Evolutionary conservation across 2,113 vertebrate genomes (phyloP), one percentile per base, ranked within the genome.

Genomic region (Equus przewalskii): DNA sequence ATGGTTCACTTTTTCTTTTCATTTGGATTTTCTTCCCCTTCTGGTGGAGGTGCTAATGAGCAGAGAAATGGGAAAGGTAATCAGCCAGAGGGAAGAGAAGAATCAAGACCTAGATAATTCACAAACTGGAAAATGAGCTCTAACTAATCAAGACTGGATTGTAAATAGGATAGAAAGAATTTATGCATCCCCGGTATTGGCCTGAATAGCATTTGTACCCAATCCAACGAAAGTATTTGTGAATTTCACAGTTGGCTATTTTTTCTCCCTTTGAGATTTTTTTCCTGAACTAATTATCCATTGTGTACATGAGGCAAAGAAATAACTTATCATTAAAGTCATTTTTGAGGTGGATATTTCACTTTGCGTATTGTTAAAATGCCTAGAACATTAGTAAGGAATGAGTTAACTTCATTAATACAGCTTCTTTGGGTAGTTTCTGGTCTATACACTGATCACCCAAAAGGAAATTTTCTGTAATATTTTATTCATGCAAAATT

Each of bases 71-170:
- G 79, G 65, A 92, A 91, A 81, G 86, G 79, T 81, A 97, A 96
- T 97, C 90, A 98, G 91, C 97, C 94, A 92, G 94, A 88, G 96
- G 96, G 94, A 87, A 89, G 87, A 96, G 79, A 84, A 96, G 97
- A 84, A 78, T 78, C 87, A 73, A 94, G 98, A 96, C 95, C 98
- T 92, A 98, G 97, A 98, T 97, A 98, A 97, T 92, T 97, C 97
- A 97, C 96, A 96, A 94, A 88, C 96, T 97, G 97, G 97, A 98
- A 98, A 98, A 98, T 96, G 96, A 97, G 96, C 91, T 97, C 85
- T 85, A 86, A 79, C 94, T 97, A 94, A 90, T 92, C 96, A 90
- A 94, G 96, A 56, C 65, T 6, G 49, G 69, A 82, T 94, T 97
- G 93, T 97, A 96, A 97, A 92, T 96, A 92, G 97, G 97, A 96